Conservation (phyloP, 2,888 invertebrate species). For the Cheilosia soror region DNA sequence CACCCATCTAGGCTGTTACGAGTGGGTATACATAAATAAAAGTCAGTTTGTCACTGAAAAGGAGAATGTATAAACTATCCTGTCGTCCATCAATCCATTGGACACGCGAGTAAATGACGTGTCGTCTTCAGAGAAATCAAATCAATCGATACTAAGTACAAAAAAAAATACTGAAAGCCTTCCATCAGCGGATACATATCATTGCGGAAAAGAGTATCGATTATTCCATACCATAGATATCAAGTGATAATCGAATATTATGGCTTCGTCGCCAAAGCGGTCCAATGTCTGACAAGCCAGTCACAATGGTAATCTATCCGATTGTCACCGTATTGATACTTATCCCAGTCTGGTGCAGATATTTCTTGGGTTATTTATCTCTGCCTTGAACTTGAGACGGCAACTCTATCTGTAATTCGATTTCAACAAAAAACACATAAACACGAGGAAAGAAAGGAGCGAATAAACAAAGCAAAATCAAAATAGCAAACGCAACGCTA, state of each 20-base stretch:
- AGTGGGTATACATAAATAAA: conserved; percentile 5
- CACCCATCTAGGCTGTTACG: neutral
- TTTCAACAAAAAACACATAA: neutral
- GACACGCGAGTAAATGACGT: conserved; percentile 26
- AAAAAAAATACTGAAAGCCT: conserved; percentile 30
- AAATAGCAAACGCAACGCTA: neutral
- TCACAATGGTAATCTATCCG: neutral
- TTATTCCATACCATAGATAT: conserved; percentile 14
- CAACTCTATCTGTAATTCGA: conserved; percentile 9
- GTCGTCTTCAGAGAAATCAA: conserved; percentile 13
- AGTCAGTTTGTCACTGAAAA: conserved; percentile 4
- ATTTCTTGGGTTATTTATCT: conserved; percentile 9
- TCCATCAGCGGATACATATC: conserved; percentile 13
- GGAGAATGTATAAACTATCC: conserved; percentile 6
- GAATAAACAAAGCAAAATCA: neutral
- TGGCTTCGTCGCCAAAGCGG: conserved; percentile 6
- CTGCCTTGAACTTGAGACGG: conserved; percentile 25
- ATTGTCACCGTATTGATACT: neutral
- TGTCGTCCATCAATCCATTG: conserved; percentile 28
- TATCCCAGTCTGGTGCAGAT: neutral
- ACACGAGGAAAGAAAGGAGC: neutral
- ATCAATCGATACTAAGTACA: conserved; percentile 33
- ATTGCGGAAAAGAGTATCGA: conserved; percentile 21
- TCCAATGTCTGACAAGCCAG: neutral
- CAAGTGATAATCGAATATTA: neutral